Conservation (phyloP, 2,113 vertebrate genomes). For the Sebastes schlegelii region DNA sequence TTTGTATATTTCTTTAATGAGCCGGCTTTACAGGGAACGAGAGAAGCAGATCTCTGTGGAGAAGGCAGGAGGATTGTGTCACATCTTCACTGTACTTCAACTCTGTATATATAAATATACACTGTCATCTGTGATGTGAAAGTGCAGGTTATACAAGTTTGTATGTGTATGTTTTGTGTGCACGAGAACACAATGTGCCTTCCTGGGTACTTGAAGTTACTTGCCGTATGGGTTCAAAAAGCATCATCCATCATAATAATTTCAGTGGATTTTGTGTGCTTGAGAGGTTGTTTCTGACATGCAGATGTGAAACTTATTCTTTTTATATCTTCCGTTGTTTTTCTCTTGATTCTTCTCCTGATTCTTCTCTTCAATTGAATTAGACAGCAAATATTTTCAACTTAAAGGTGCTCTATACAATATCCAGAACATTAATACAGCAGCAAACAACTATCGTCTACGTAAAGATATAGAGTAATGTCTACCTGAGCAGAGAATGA, state of each 20-base stretch:
- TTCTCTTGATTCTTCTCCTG: too few relatives aligned
- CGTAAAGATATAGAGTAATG: too few relatives aligned
- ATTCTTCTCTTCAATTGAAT: background rate
- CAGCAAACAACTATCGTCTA: too few relatives aligned
- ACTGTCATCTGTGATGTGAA: background rate
- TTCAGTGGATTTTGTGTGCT: background rate
- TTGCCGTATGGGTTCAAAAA: background rate
- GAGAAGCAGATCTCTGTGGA: conserved; percentile 24
- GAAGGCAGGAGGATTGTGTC: background rate
- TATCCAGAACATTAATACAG: too few relatives aligned
- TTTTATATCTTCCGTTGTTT: background rate
- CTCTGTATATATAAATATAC: background rate
- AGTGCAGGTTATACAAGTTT: background rate
- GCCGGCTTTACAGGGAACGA: background rate
- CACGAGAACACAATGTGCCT: background rate
- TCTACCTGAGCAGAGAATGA: too few relatives aligned
- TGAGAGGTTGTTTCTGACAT: background rate
- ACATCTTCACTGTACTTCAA: background rate
- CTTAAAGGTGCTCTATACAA: too few relatives aligned
- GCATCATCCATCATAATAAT: background rate
- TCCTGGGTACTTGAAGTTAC: background rate
- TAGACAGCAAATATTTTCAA: background rate
- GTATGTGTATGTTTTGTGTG: background rate
- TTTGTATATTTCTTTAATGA: conserved; percentile 62
- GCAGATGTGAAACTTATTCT: background rate